Base-by-base conservation (phyloP, 53 echinoderm and acorn worm species). In the Patiria pectinifera region DNA sequence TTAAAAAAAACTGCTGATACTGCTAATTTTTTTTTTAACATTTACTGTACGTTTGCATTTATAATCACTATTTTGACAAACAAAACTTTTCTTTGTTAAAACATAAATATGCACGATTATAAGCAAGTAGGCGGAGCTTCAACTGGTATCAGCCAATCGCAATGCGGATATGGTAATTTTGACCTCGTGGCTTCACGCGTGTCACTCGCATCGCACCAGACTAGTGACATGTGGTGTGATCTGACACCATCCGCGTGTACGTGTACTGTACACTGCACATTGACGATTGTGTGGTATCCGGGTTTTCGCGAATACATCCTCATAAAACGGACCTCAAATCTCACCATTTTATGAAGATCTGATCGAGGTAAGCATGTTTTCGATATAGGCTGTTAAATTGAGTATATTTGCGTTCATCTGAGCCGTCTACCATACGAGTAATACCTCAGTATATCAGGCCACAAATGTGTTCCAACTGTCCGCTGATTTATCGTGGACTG, bases 111-210 rank as follows among this genome's bases (percentile, higher is more conserved):
- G 6, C 21, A 74, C 24, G 21, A 26, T 78, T 78, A 45, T 25
- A 35, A 11, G 82, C 8, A 82, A 82, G 47, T 66, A 48, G 90
- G 90, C 62, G 90, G 90, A 69, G 81, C 48, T 69, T 47, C 26
- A 78, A 59, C 48, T 15, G 8, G 3, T 6, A 46, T 2, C 47
- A 23, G 80, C 90, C 90, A 90, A 90, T 90, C 81, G 45, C 69
- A 48, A 47, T 46, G 81, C 19, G 5, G 66, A 69, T 90, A 90
- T 90, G 81, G 66, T 90, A 90, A 90, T 81, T 81, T 80, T 90
- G 90, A 90, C 81, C 90, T 81, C 69, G 21, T 69, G 81, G 45
- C 45, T 74, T 3, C 19, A 7, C 87, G 44, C 62, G n/a, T 45
- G n/a, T 62, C 47, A 13, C 48, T 72, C 53, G 53, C 87, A 60